These are phyloP conservation scores for Mesembrinibis cayennensis DNA, from an alignment of 2,113 vertebrate species.

Conservation along the genomic window DNA sequence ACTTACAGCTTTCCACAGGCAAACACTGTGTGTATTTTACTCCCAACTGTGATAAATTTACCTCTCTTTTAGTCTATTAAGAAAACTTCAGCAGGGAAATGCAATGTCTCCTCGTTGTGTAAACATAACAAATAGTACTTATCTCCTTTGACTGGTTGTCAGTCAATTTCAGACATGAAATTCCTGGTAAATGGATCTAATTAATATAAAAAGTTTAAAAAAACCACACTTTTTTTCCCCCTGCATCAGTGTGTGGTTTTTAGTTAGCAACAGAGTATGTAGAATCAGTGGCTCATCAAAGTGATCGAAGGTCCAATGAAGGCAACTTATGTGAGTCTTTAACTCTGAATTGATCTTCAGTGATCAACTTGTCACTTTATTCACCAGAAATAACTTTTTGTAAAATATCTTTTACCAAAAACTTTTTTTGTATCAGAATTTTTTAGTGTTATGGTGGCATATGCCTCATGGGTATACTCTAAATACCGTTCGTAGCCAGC, in stretches of 20 bases:
- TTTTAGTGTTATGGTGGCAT: background rate
- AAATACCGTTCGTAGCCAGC: background rate
- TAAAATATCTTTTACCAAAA: background rate
- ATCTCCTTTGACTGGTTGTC: background rate
- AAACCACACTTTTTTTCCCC: background rate
- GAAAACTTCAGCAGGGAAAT: background rate
- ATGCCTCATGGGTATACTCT: background rate
- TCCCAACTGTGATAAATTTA: background rate
- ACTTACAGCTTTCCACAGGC: background rate
- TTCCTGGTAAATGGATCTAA: background rate
- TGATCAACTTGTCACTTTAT: background rate
- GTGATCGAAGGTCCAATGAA: background rate
- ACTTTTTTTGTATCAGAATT: background rate
- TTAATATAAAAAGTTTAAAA: background rate
- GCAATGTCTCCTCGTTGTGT: background rate
- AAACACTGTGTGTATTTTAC: background rate
- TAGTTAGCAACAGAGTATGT: background rate
- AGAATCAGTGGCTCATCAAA: background rate
- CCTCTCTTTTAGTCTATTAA: background rate
- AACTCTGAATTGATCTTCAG: background rate
- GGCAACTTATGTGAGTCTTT: background rate
- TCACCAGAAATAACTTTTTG: background rate
- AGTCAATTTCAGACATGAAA: background rate
- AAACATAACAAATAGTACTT: background rate
- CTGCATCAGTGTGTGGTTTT: background rate